Evolutionary conservation across 2,888 invertebrate genomes (phyloP), one percentile per base, ranked within the genome.

Genomic region (Coremacera marginata): DNA sequence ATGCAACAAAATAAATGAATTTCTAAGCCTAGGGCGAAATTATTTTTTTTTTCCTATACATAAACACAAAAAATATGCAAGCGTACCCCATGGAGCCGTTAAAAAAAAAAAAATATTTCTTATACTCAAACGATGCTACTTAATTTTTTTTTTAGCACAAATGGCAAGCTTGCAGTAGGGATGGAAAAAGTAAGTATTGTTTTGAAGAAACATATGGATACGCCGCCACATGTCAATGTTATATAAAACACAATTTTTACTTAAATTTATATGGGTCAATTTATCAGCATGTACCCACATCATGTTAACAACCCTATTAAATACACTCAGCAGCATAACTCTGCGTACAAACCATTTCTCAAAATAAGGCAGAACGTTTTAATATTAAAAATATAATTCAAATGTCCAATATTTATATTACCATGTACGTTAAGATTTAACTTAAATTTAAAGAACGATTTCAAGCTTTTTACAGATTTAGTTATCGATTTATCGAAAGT

Each of bases 231-330:
- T 55, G 55, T 8, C 19, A 22, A n/a, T 16, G 1, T 25, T n/a
- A n/a, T n/a, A n/a, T 25, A 22, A 22, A 25, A 57, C 25, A 14
- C 22, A 19, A 9, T 25, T 25, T 25, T 25, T 57, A 57, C 57
- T n/a, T n/a, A n/a, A n/a, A n/a, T n/a, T 57, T 57, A 25, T 57
- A 25, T 25, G 9, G 22, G 25, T 22, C 25, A 25, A 25, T 25
- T 9, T 19, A 57, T 25, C 22, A 57, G 57, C 57, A 14, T 25
- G 22, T 19, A 57, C 19, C 57, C 22, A 57, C 57, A 37, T 57
- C 57, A 57, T 57, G 57, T 57, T 57, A 57, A 57, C 57, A 57
- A 57, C 57, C 25, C 57, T 25, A 57, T 57, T 57, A 57, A 57
- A 57, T n/a, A n/a, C n/a, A n/a, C n/a, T n/a, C n/a, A n/a, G n/a